phyloP scores from a whole-genome alignment of 1,140 invertebrate genomes.

The Trigoniulus corallinus region DNA sequence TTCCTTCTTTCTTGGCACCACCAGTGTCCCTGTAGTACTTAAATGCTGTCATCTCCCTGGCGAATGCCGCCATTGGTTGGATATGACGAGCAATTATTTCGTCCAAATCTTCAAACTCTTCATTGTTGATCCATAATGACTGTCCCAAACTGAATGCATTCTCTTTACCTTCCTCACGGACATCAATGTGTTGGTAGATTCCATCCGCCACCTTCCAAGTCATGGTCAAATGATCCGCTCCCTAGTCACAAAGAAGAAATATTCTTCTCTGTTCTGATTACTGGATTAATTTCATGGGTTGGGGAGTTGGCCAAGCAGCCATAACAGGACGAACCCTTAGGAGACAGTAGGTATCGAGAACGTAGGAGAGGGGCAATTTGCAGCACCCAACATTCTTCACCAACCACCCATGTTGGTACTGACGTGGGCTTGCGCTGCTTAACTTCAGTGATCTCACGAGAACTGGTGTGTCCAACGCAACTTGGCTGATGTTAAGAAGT shows the following conservation, averaged over 20 bases:
- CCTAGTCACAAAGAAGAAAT: constrained; percentile 28
- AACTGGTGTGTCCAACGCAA: too few relatives aligned
- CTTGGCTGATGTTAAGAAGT: neutral
- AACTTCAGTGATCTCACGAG: too few relatives aligned
- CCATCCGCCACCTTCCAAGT: constrained; percentile 95
- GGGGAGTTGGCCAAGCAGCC: too few relatives aligned
- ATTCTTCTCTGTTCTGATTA: neutral
- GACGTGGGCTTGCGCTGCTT: too few relatives aligned
- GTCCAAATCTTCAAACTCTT: constrained; percentile 93
- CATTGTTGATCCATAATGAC: constrained; percentile 59
- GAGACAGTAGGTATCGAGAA: too few relatives aligned
- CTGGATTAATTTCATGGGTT: neutral
- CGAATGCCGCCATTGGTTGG: constrained; percentile 85
- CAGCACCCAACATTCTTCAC: too few relatives aligned
- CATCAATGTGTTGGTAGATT: constrained; percentile 90
- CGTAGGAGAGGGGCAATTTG: too few relatives aligned
- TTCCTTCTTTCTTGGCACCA: constrained; percentile 45
- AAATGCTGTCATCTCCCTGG: constrained; percentile 75
- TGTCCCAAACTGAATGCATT: constrained; percentile 89
- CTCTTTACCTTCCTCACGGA: constrained; percentile 89
- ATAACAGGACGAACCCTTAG: too few relatives aligned
- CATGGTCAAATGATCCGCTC: constrained; percentile 85
- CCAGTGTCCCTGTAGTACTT: constrained; percentile 69
- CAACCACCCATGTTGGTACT: too few relatives aligned
- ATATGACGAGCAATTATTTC: constrained; percentile 96